Percentiles rank a stretch among this genome's conserved stretches.
These are phyloP conservation scores for Diarsia rubi DNA, from an alignment of 2,888 invertebrate species.

Conservation along the genomic window DNA sequence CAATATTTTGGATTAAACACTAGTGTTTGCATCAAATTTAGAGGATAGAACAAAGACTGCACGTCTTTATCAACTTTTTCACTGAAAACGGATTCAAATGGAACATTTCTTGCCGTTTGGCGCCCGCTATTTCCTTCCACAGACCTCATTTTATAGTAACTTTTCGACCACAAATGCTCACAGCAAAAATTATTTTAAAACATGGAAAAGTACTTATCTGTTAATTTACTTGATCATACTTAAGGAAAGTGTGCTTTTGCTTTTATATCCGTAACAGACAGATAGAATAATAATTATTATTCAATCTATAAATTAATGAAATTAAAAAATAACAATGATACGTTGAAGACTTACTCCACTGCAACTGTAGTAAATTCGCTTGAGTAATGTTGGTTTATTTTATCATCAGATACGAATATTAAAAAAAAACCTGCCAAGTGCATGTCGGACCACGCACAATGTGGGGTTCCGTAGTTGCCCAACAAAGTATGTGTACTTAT, in stretches of 20 bases:
- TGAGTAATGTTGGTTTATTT: too few relatives aligned
- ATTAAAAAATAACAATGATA: constrained; percentile 7
- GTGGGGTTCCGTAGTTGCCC: too few relatives aligned
- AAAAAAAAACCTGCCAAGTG: too few relatives aligned
- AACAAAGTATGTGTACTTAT: too few relatives aligned
- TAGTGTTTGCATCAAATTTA: constrained; percentile 34
- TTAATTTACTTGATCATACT: not conserved
- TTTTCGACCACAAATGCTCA: not conserved
- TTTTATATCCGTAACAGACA: not conserved
- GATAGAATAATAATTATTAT: not conserved
- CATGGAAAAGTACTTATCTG: not conserved
- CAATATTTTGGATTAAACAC: constrained; percentile 35
- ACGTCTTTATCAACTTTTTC: constrained; percentile 28
- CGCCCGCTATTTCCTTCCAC: not conserved
- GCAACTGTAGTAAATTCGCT: too few relatives aligned
- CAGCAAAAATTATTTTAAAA: too few relatives aligned
- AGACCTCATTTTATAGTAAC: constrained; percentile 3
- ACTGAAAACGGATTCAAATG: not conserved
- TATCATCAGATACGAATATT: too few relatives aligned
- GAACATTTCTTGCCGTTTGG: not conserved
- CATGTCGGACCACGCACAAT: too few relatives aligned
- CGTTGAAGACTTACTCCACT: not conserved
- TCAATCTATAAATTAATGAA: too few relatives aligned
- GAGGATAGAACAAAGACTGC: constrained; percentile 32
- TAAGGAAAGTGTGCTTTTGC: constrained; percentile 4